Conservation (phyloP, 2,888 invertebrate genomes). For the Cetonia aurata region DNA sequence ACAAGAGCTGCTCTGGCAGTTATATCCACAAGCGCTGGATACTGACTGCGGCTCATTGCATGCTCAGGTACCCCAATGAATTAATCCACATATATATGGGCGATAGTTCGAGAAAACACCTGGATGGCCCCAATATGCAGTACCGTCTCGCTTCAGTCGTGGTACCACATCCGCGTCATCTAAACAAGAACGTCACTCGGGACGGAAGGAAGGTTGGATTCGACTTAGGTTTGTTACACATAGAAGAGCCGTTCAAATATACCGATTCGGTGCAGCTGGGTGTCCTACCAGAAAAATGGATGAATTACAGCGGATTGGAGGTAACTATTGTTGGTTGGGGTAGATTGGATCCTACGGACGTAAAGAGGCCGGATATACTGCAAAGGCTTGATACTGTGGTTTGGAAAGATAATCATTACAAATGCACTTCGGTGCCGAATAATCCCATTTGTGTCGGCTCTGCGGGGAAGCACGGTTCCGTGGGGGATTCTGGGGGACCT, state of each 20-base stretch:
- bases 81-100: neutral
- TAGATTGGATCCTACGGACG: neutral
- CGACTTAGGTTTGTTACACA: neutral
- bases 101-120: neutral
- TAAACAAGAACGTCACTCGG: neutral
- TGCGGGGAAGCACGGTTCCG: neutral
- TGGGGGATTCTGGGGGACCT: constrained; percentile 3
- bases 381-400: neutral
- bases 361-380: neutral
- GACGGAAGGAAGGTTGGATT: neutral
- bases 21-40: neutral
- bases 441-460: neutral
- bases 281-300: neutral
- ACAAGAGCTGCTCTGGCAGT: neutral
- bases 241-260: neutral
- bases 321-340: constrained; percentile 1
- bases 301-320: neutral
- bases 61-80: neutral
- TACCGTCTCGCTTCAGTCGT: neutral
- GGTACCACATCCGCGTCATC: neutral
- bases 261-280: neutral
- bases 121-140: neutral
- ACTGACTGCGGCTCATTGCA: neutral
- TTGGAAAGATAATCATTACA: neutral
- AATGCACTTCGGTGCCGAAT: neutral